A percentile compares a stretch with the other conserved stretches of the same genome.
Conservation (phyloP, 2,797 vertebrate species). For the Centropyge bicolor region DNA sequence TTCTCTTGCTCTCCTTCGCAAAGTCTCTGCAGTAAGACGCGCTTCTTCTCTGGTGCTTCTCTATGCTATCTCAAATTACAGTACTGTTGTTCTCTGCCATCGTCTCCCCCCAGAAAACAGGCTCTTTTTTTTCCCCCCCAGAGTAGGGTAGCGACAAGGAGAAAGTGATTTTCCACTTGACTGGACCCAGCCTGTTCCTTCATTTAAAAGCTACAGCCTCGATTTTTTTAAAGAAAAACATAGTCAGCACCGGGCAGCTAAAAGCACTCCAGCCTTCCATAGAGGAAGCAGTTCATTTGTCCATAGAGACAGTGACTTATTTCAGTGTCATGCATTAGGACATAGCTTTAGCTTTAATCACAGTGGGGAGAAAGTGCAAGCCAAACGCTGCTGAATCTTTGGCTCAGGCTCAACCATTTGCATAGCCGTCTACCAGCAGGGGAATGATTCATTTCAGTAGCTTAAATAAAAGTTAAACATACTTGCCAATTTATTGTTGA, state of each 20-base stretch:
- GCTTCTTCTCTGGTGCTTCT: constrained; percentile 29
- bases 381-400: constrained; percentile 39
- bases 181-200: constrained; percentile 60
- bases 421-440: constrained; percentile 3
- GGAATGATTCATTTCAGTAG: constrained; percentile 18
- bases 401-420: constrained; percentile 32
- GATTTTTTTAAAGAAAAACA: constrained; percentile 57
- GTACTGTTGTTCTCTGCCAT: constrained; percentile 37
- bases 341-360: constrained; percentile 34
- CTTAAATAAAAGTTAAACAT: neutral
- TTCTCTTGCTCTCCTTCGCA: constrained; percentile 2
- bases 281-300: constrained; percentile 54
- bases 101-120: constrained; percentile 19
- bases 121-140: constrained; percentile 42
- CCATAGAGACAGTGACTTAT: constrained; percentile 41
- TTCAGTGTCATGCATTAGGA: constrained; percentile 26
- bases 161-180: constrained; percentile 79
- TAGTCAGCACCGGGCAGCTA: constrained; percentile 11
- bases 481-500: neutral
- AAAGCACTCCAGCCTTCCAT: constrained; percentile 41
- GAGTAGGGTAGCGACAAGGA: constrained; percentile 54
- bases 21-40: constrained; percentile 7
- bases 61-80: constrained; percentile 58
- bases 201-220: constrained; percentile 58
- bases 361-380: neutral